phyloP scores from a whole-genome alignment of 1,140 invertebrate genomes.

The Pectinophora gossypiella region DNA sequence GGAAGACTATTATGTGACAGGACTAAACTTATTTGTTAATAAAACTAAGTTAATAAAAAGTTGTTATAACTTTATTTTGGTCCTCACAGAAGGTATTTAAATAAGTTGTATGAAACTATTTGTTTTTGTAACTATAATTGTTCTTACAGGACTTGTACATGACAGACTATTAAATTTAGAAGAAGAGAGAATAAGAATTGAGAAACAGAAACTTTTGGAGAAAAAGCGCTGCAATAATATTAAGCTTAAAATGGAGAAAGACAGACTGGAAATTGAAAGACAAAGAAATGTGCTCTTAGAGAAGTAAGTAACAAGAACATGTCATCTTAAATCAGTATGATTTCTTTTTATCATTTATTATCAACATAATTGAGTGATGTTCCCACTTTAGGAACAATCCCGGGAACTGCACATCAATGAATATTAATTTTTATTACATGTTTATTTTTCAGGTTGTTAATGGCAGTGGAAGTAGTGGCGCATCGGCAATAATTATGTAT shows the following conservation, averaged over 20 bases:
- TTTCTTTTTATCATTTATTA: neutral
- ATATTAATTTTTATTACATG: too few species aligned
- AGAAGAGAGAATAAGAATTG: constrained; percentile 44
- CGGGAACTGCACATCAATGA: neutral
- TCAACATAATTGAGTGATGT: neutral
- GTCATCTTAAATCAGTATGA: too few species aligned
- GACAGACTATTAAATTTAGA: constrained; percentile 38
- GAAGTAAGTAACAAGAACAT: constrained; percentile 30
- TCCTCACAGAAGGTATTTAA: too few species aligned
- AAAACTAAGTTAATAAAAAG: too few species aligned
- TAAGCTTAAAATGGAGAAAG: constrained; percentile 41
- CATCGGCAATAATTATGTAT: constrained; percentile 16
- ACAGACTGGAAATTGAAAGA: constrained; percentile 40
- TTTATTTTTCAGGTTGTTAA: constrained; percentile 30
- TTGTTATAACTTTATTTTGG: too few species aligned
- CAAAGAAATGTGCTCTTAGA: constrained; percentile 41
- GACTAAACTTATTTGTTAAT: too few species aligned
- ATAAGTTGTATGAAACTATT: too few species aligned
- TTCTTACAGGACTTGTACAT: constrained; percentile 30
- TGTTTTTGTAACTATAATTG: too few species aligned
- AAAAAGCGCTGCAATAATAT: constrained; percentile 47
- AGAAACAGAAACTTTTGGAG: constrained; percentile 42
- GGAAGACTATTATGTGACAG: too few species aligned
- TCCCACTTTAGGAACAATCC: neutral
- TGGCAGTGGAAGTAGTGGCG: constrained; percentile 34